Evolutionary conservation across 2,113 vertebrate species (phyloP).

Genomic region (Gavia stellata): DNA sequence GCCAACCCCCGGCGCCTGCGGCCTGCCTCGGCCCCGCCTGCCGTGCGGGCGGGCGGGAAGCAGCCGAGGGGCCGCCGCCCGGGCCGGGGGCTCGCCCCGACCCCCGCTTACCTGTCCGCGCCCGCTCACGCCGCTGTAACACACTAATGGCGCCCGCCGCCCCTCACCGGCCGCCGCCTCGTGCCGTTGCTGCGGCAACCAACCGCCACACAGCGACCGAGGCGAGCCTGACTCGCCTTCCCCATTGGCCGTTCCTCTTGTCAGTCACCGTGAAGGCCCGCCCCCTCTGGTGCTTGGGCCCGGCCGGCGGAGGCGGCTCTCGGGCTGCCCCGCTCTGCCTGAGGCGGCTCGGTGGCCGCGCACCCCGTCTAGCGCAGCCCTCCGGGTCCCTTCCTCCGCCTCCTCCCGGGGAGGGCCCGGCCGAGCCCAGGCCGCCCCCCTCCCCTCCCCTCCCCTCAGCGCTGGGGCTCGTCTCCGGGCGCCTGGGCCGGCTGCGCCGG

Average conservation of each 20-base stretch:
- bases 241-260: accelerated
- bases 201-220: neutral
- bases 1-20: constrained; percentile 76
- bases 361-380: neutral
- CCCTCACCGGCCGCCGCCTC: neutral
- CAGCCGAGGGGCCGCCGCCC: too few relatives aligned
- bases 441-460: neutral
- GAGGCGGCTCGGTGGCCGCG: accelerated
- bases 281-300: accelerated
- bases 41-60: neutral
- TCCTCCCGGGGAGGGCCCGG: too few relatives aligned
- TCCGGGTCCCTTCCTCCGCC: neutral
- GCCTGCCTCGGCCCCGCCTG: constrained; percentile 76
- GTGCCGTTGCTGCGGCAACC: neutral
- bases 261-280: accelerated
- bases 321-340: neutral
- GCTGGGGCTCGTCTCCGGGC: too few relatives aligned
- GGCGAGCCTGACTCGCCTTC: accelerated
- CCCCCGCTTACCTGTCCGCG: neutral
- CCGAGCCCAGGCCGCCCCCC: too few relatives aligned
- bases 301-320: too few relatives aligned
- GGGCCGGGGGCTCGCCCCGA: too few relatives aligned
- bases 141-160: neutral
- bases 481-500: too few relatives aligned
- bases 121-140: neutral